Evolutionary conservation across 2,888 invertebrate species (phyloP).

Genomic region (Zeuzera pyrina): DNA sequence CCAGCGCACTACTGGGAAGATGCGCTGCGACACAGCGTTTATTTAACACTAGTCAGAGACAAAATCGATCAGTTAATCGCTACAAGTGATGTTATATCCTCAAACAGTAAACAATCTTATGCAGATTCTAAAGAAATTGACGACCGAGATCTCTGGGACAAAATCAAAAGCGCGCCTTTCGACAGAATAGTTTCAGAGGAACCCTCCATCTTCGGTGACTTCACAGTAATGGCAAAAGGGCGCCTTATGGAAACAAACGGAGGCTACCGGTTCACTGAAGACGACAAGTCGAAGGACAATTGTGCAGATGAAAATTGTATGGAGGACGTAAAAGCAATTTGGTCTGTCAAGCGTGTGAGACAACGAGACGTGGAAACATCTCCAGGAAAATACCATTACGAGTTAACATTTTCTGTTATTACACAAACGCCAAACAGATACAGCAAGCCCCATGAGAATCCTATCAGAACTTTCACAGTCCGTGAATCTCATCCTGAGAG

Average conservation of each 20-base stretch:
- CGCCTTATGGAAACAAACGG: constrained; percentile 68
- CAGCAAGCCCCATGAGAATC: constrained; percentile 62
- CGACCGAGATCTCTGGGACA: constrained; percentile 63
- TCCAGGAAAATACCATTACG: constrained; percentile 70
- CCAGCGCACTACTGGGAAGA: constrained; percentile 76
- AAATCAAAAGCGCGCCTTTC: constrained; percentile 61
- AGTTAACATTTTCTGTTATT: constrained; percentile 77
- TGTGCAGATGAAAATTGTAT: constrained; percentile 60
- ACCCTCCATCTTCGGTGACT: constrained; percentile 74
- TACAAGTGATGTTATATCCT: constrained; percentile 35
- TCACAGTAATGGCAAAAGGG: constrained; percentile 76
- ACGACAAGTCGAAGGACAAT: constrained; percentile 38
- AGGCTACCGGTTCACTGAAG: constrained; percentile 73
- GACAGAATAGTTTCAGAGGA: constrained; percentile 47
- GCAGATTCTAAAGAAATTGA: constrained; percentile 44
- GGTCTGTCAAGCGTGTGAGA: constrained; percentile 79
- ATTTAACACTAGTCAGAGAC: constrained; percentile 75
- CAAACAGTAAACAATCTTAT: constrained; percentile 30
- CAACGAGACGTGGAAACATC: constrained; percentile 70
- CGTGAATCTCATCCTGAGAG: constrained; percentile 59
- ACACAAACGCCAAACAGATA: constrained; percentile 64
- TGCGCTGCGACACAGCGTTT: constrained; percentile 78
- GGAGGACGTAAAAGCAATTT: constrained; percentile 73
- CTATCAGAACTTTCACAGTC: constrained; percentile 77
- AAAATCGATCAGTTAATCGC: constrained; percentile 66